Evolutionary conservation across 2,888 invertebrate species (phyloP), one percentile per base, ranked within the genome.

Genomic region (Oconnorella tubifera): DNA sequence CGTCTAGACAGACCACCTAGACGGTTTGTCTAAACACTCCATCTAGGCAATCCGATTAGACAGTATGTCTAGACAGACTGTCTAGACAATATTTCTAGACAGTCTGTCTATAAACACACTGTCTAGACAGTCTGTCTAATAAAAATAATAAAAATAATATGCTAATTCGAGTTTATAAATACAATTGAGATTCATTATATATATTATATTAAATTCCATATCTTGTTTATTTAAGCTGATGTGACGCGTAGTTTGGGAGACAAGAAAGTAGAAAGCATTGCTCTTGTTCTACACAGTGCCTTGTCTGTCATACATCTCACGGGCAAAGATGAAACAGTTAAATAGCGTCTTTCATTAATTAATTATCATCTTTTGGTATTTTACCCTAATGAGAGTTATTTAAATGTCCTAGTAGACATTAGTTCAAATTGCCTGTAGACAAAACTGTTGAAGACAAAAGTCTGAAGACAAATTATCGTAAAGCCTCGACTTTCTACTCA

Each of bases 201-300:
- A 6, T 25, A 25, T 19, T 19, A 6, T 25, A 10, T 51, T 51
- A 25, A 6, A 51, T 3, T 27, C 25, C 33, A 60, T 23, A 19
- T 25, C 19, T n/a, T 25, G 25, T 61, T 61, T 32, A 33, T 28
- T 19, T 14, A 14, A 49, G 61, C 28, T 28, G n/a, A 29, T 6
- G 27, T 64, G 3, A 63, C 67, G 3, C 72, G 76, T 63, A 70
- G 69, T 51, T 64, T 78, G 23, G 73, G 72, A 25, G 64, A 67
- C 1, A 75, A 68, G 23, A 77, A 75, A 58, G 78, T 81, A 28
- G 74, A 75, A 23, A 80, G 79, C 68, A 72, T 82, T 51, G 82
- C 79, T 2, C 73, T 83, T 33, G 70, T 83, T 2, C 68, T 82
- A 59, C 80, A 81, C 67, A 77, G 79, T 60, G 74, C 77, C 51